Evolutionary conservation across 2,113 vertebrate species (phyloP).

Genomic region (Alligator mississippiensis): DNA sequence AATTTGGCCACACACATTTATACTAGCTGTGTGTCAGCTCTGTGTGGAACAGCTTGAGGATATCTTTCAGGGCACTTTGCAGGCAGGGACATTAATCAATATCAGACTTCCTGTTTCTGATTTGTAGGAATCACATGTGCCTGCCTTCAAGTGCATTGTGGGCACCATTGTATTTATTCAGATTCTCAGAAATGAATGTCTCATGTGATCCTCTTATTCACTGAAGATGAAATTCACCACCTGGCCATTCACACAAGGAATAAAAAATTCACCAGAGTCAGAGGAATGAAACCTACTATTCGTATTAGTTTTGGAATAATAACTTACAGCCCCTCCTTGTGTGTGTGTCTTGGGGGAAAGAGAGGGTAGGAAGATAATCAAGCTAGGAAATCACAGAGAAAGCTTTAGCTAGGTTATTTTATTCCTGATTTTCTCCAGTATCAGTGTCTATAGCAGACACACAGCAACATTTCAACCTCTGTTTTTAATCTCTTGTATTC

Average conservation of each 20-base stretch:
- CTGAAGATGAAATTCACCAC: not conserved
- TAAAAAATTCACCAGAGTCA: conserved; percentile 13
- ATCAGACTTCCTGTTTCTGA: not conserved
- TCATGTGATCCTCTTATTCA: not conserved
- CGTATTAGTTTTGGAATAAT: not conserved
- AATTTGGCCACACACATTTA: not conserved
- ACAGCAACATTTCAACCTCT: not conserved
- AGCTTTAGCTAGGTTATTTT: not conserved
- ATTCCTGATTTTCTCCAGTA: not conserved
- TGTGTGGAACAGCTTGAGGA: not conserved
- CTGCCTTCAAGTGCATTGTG: not conserved
- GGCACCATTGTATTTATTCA: not conserved
- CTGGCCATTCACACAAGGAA: not conserved
- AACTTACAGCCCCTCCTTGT: not conserved
- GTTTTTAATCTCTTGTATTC: not conserved
- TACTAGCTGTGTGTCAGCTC: not conserved
- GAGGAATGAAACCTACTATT: not conserved
- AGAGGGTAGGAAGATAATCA: not conserved
- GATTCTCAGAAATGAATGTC: not conserved
- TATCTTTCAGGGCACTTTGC: not conserved
- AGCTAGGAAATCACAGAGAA: not conserved
- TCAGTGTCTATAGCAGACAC: not conserved
- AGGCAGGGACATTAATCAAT: not conserved
- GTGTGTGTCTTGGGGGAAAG: not conserved
- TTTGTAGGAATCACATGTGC: not conserved